Conservation (phyloP, 2,888 invertebrate species). For the Himalopsyche tibetana region DNA sequence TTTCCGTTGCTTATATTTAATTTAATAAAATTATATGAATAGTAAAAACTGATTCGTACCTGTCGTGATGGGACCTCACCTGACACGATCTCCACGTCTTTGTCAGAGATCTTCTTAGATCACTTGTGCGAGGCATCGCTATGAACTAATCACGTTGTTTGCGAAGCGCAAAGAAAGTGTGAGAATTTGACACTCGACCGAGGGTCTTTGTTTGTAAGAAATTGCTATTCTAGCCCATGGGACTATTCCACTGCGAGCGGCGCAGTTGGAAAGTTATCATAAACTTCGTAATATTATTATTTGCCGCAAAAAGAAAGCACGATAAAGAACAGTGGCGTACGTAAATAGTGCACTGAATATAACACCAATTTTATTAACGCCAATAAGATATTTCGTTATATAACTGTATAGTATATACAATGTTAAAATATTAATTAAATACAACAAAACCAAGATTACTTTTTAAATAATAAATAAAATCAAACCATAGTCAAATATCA, state of each 20-base stretch:
- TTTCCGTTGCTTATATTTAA: no score
- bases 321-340: conserved; percentile 1
- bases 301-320: conserved; percentile 60
- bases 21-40: no score
- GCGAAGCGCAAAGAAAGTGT: conserved; percentile 64
- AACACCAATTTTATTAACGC: no score
- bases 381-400: no score
- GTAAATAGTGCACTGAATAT: neutral
- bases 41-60: neutral
- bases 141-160: conserved; percentile 56
- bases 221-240: conserved; percentile 53
- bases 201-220: conserved; percentile 60
- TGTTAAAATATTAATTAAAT: no score
- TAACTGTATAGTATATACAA: no score
- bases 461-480: no score
- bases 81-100: conserved; percentile 23
- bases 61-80: neutral
- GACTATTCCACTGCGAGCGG: conserved; percentile 47
- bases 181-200: conserved; percentile 58
- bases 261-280: conserved; percentile 58
- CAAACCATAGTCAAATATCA: no score
- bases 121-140: conserved; percentile 41
- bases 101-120: conserved; percentile 41
- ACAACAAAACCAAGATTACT: no score
- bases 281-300: conserved; percentile 52